Evolutionary conservation across 2,888 invertebrate genomes (phyloP).

Genomic region (Ectemnius cavifrons): DNA sequence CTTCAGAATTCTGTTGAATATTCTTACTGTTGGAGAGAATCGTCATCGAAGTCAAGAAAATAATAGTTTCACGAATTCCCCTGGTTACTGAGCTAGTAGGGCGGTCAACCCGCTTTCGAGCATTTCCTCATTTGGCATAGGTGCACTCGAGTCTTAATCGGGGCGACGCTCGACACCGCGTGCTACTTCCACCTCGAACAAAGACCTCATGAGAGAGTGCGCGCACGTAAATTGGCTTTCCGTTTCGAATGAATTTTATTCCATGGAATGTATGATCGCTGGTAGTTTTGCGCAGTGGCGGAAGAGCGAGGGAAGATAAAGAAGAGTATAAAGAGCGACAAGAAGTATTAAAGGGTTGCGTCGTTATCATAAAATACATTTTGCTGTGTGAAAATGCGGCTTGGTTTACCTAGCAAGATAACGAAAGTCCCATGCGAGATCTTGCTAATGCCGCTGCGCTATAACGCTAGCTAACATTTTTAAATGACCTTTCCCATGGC

Average conservation of each 20-base stretch:
- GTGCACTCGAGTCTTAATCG: constrained; percentile 20
- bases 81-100: background rate
- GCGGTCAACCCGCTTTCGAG: background rate
- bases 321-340: too few relatives aligned
- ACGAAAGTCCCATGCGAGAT: constrained; percentile 46
- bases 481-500: constrained; percentile 74
- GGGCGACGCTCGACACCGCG: constrained; percentile 16
- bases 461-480: constrained; percentile 61
- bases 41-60: too few relatives aligned
- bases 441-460: constrained; percentile 55
- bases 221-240: constrained; percentile 26
- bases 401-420: constrained; percentile 21
- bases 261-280: background rate
- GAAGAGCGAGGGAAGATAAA: too few relatives aligned
- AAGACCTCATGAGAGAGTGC: constrained; percentile 20
- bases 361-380: too few relatives aligned
- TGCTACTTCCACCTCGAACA: constrained; percentile 20
- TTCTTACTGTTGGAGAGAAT: too few relatives aligned
- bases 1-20: too few relatives aligned
- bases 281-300: too few relatives aligned
- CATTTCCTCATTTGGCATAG: background rate
- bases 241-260: constrained; percentile 21
- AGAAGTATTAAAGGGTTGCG: too few relatives aligned
- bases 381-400: background rate
- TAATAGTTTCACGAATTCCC: background rate